Conservation (phyloP, 1,140 invertebrate genomes). For the Dendrolimus punctatus region DNA sequence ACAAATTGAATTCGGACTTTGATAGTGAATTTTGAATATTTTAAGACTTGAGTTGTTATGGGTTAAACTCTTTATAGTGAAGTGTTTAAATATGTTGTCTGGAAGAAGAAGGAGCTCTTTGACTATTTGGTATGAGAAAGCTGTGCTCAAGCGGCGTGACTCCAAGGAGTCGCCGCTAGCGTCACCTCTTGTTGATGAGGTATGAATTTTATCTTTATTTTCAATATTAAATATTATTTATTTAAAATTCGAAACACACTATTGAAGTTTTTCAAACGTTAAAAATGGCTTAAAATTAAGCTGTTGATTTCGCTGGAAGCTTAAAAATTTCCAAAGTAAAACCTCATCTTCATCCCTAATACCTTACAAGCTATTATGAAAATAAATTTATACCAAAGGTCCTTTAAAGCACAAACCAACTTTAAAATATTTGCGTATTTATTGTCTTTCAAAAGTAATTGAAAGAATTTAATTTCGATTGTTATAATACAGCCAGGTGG, state of each 20-base stretch:
- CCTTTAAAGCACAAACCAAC: no score
- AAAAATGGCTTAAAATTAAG: not conserved
- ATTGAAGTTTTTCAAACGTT: conserved; percentile 15
- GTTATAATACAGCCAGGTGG: no score
- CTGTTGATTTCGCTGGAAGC: no score
- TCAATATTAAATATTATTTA: conserved; percentile 4
- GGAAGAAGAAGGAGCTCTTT: conserved; percentile 28
- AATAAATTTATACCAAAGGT: no score
- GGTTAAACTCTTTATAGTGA: not conserved
- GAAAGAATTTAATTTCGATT: no score
- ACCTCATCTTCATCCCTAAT: no score
- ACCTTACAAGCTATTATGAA: no score
- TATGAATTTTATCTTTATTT: conserved; percentile 17
- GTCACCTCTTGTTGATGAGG: conserved; percentile 30
- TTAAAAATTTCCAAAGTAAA: no score
- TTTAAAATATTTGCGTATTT: no score
- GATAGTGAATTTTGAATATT: not conserved
- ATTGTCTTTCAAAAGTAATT: no score
- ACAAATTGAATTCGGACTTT: conserved; percentile 14
- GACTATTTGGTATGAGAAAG: conserved; percentile 26
- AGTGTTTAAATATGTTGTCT: conserved; percentile 25
- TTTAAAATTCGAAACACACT: no score
- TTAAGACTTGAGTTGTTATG: no score
- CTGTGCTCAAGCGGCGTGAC: conserved; percentile 26
- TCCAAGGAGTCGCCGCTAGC: conserved; percentile 32